Evolutionary conservation across 2,888 invertebrate species (phyloP), one percentile per base, ranked within the genome.

Genomic region (Drosophila bunnanda): DNA sequence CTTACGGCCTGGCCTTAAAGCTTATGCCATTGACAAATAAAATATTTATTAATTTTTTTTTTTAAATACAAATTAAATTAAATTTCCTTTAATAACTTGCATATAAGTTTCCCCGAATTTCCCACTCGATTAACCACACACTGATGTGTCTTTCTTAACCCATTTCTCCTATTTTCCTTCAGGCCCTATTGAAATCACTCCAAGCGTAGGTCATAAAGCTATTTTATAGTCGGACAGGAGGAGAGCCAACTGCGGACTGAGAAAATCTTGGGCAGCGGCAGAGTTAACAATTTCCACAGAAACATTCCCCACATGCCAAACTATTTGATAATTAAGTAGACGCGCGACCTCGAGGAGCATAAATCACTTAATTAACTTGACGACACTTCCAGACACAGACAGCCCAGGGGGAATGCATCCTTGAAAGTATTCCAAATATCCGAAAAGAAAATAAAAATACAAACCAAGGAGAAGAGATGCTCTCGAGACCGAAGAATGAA

Each of bases 281-380:
- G 56, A 75, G 50, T 32, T 52, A 75, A 80, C 78, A 85, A 85
- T 80, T 85, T 78, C 83, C 78, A 55, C 56, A 56, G 76, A 83
- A 88, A 86, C 83, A 86, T 86, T 88, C 87, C 78, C 77, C 73
- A 80, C 80, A 86, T 86, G 87, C 88, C 85, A 81, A 83, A 86
- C 81, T 88, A 86, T 86, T 86, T 86, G 85, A 86, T 86, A 86
- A 86, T 86, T 86, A 86, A 86, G 88, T 86, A 86, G 85, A 86
- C 78, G 73, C 81, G 84, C 88, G 88, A 88, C 87, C 85, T 84
- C 84, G 68, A 81, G 55, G 77, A 73, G 77, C 82, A 87, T 88
- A 88, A 89, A 88, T 88, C 89, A 89, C 85, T 88, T 89, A 88
- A 87, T 87, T 87, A 87, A 88, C 86, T 86, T 84, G 87, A 86